Evolutionary conservation across 2,888 invertebrate species (phyloP).

Genomic region (Caradrina clavipalpis): DNA sequence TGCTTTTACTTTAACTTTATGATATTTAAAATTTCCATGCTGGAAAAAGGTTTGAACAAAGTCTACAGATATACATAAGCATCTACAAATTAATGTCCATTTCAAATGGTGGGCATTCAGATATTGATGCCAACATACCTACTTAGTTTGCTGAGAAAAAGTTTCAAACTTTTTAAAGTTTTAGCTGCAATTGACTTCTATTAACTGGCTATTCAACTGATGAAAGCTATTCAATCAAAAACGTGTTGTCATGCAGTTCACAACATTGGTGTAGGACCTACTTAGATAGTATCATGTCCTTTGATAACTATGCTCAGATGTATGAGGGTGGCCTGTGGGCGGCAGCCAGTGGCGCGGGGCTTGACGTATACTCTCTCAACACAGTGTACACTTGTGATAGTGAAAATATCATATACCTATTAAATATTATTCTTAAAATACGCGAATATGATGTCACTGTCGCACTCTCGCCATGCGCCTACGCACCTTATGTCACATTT

Average conservation of each 20-base stretch:
- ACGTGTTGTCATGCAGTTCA: constrained; percentile 29
- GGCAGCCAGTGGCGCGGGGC: background rate
- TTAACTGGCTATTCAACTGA: background rate
- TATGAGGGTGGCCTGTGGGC: background rate
- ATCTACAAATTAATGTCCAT: too few species aligned
- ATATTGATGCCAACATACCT: background rate
- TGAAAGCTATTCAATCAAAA: constrained; percentile 5
- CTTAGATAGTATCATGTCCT: constrained; percentile 7
- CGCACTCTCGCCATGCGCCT: constrained; percentile 67
- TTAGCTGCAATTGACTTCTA: background rate
- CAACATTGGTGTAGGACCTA: constrained; percentile 13
- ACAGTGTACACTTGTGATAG: constrained; percentile 50
- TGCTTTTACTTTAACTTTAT: too few species aligned
- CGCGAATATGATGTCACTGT: constrained; percentile 79
- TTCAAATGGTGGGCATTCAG: background rate
- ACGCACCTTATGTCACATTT: constrained; percentile 75
- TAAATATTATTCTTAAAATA: constrained; percentile 72
- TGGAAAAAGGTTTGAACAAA: too few species aligned
- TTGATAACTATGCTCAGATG: constrained; percentile 15
- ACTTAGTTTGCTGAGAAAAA: background rate
- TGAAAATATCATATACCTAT: constrained; percentile 55
- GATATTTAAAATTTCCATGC: background rate
- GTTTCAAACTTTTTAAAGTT: constrained; percentile 10
- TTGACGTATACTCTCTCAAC: constrained; percentile 30
- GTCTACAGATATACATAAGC: background rate